Base-by-base conservation (phyloP, 37 sponge, comb jelly and placozoan species). In the Crambe crambe region DNA sequence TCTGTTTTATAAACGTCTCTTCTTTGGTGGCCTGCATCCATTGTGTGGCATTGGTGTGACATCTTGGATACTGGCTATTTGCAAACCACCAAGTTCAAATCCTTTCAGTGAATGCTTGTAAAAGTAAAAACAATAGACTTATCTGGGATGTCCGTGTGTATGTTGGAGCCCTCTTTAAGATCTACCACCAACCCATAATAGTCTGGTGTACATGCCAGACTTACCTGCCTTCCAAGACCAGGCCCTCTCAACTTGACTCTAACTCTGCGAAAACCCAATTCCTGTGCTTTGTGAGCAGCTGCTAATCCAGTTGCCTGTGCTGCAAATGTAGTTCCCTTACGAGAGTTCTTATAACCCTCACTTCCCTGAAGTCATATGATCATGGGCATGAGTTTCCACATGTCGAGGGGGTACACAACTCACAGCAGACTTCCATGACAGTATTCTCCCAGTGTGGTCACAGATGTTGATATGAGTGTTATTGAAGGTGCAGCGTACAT, bases 21-120 rank as follows among this genome's bases (percentile, higher is more conserved):
- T 73, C 51, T 90, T 89, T 41, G 68, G 74, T 56, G 95, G 93
- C 25, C 68, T 72, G 60, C 95, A 94, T 21, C 95, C 95, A 87
- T 90, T 90, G 75, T 94, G 93, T 8, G 95, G 95, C 0, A 94
- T 43, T 22, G 95, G 95, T 0, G 95, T 94, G 21, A 94, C 95
- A 70, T 94, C 95, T 39, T 87, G 93, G 40, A 94, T 75, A 23
- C 72, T 74, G 22, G 68, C 59, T 30, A 94, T 59, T 1, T 59
- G 37, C 30, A 94, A 22, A 0, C 93, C 95, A 31, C 93, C 93
- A 21, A 68, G 58, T 64, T 90, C 78, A 10, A 93, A 58, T 10
- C 94, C 94, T 51, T 93, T 89, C 69, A 93, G 12, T 0, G 94
- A 77, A 29, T 87, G 75, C 94, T 93, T 44, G 0, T 73, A 42